Conservation (phyloP, 1,140 invertebrate species). For the Conus ventricosus region DNA sequence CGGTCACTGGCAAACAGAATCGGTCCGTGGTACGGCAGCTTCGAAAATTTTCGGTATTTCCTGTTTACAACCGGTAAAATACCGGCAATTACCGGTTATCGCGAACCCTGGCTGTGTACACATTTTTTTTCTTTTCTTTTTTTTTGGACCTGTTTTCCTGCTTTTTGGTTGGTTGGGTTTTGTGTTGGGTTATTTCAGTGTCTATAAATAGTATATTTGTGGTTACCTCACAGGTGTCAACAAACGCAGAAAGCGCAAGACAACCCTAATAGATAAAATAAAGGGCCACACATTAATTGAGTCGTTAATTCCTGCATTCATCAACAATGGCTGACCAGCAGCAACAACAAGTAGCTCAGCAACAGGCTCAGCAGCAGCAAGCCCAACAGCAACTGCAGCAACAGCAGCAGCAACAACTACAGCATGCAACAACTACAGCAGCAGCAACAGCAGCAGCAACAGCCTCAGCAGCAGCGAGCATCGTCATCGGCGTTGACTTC, state of each 20-base stretch:
- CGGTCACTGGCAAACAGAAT: no score
- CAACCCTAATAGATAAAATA: background rate
- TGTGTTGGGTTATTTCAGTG: background rate
- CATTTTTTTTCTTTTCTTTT: no score
- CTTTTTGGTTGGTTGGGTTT: no score
- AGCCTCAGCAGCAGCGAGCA: slow-evolving; percentile 1
- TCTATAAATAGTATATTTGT: background rate
- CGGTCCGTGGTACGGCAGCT: no score
- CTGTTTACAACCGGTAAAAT: no score
- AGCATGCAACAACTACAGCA: slow-evolving; percentile 14
- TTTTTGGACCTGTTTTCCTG: no score
- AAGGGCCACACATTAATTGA: background rate
- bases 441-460: slow-evolving; percentile 17
- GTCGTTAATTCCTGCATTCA: background rate
- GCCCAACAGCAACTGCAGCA: slow-evolving; percentile 24
- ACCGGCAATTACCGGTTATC: no score
- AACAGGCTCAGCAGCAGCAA: slow-evolving; percentile 20
- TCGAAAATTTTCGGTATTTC: no score
- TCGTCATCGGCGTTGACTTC: background rate
- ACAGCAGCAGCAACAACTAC: slow-evolving; percentile 18
- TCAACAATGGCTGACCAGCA: slow-evolving; percentile 23
- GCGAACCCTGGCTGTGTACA: no score
- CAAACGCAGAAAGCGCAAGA: background rate
- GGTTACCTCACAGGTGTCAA: background rate
- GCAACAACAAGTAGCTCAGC: slow-evolving; percentile 11